Base-by-base conservation (phyloP, 1,140 invertebrate genomes). In the Heterodera carotae region DNA sequence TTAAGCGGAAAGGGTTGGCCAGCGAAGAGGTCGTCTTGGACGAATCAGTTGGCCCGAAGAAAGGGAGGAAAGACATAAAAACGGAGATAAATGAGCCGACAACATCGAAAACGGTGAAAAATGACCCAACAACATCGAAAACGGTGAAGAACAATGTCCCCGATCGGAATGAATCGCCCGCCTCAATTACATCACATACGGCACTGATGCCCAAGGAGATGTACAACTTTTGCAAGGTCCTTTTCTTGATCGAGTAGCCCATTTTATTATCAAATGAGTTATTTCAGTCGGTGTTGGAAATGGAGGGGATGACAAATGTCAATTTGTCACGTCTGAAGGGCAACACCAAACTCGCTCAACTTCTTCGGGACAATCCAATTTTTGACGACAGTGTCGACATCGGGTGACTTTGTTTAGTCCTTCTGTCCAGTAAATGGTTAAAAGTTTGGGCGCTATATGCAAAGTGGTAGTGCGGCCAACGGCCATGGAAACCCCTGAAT, bases 201-300 rank as follows among this genome's bases (percentile, higher is more conserved):
- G 12, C 48, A 56, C 12, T 56, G 12, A 56, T 56, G 48, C 48
- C 48, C 15, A 15, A 22, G 22, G 48, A 56, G 22, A 22, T 22
- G 48, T 56, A 56, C 18, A 56, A 56, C 48, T 56, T 56, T 56
- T 56, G 48, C 22, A 56, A 56, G 48, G 48, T 56, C 39, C n/a
- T n/a, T n/a, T n/a, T n/a, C n/a, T n/a, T n/a, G n/a, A n/a, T n/a
- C n/a, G n/a, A n/a, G n/a, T n/a, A n/a, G n/a, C n/a, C n/a, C n/a
- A 43, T 12, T 43, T 12, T 10, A 43, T 43, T 43, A 7, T 43
- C 15, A 43, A 39, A 43, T 43, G 5, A 18, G 48, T 25, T 56
- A 12, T 43, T 56, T 22, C 18, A 56, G 48, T 56, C 48, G 18
- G 22, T 56, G 1, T 25, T 56, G 48, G 48, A 56, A 22, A 15